A percentile compares a stretch with the other conserved stretches of the same genome.
These are phyloP conservation scores for Colinus virginianus DNA, from an alignment of 2,113 vertebrate species.

Conservation along the genomic window DNA sequence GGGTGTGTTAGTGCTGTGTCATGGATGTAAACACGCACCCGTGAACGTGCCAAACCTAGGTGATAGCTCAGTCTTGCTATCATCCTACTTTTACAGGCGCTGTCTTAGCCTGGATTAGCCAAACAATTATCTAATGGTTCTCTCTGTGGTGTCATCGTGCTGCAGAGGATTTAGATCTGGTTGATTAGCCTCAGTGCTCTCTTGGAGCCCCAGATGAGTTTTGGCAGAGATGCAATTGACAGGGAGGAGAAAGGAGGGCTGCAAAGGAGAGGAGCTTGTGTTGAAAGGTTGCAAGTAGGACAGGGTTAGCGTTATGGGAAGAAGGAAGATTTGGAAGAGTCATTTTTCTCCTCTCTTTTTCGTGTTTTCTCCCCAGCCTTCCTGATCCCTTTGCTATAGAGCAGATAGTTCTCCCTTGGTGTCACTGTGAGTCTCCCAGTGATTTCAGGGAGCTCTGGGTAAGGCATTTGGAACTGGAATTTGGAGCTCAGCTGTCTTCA, in stretches of 20 bases:
- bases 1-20: neutral
- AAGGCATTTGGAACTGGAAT: neutral
- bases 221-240: neutral
- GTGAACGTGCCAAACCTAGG: fast-evolving
- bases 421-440: neutral
- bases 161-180: neutral
- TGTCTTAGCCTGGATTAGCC: neutral
- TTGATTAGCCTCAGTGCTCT: fast-evolving
- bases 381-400: neutral
- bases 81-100: neutral
- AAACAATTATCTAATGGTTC: neutral
- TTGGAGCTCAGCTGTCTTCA: neutral
- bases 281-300: neutral
- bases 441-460: neutral
- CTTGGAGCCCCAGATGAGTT: neutral
- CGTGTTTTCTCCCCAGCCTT: neutral
- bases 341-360: neutral
- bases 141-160: neutral
- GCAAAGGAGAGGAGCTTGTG: neutral
- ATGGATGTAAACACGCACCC: neutral
- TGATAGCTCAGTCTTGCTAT: neutral
- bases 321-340: neutral
- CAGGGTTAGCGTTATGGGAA: neutral
- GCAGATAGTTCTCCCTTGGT: neutral
- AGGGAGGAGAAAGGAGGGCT: neutral